Conservation (phyloP, 2,888 invertebrate genomes). For the Calliphora vomitoria region DNA sequence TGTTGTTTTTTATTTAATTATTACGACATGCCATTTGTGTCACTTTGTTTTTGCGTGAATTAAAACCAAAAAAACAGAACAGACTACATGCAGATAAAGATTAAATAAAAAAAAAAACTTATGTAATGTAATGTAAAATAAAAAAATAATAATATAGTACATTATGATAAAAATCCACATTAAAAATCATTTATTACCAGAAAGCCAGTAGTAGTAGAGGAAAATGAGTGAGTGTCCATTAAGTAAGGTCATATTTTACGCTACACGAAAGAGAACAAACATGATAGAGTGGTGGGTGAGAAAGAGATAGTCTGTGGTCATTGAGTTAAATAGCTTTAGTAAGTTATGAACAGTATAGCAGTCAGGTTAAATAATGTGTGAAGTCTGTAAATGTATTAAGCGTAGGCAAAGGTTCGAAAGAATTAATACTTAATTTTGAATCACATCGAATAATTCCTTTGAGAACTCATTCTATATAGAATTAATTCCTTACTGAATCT, state of each 20-base stretch:
- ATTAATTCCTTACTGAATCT: too few species aligned
- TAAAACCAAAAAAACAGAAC: background rate
- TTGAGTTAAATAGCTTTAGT: too few species aligned
- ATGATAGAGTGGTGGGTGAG: too few species aligned
- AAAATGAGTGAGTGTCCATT: background rate
- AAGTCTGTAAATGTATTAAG: too few species aligned
- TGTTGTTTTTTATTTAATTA: background rate
- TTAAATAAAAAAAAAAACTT: background rate
- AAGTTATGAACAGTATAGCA: too few species aligned
- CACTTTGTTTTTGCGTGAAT: slow-evolving; percentile 9
- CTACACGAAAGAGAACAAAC: background rate
- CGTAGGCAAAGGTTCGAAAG: too few species aligned
- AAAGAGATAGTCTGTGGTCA: too few species aligned
- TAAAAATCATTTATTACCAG: background rate
- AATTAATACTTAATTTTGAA: too few species aligned
- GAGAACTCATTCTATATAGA: too few species aligned
- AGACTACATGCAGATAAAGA: background rate
- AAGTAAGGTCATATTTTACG: background rate
- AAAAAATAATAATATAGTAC: background rate
- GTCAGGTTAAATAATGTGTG: too few species aligned
- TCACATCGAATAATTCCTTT: too few species aligned
- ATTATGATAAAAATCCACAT: slow-evolving; percentile 16
- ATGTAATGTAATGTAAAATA: background rate
- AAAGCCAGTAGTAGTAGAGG: background rate
- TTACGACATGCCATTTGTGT: slow-evolving; percentile 10